Base-by-base conservation (phyloP, 2,797 vertebrate species). In the Cyclura pinguis region DNA sequence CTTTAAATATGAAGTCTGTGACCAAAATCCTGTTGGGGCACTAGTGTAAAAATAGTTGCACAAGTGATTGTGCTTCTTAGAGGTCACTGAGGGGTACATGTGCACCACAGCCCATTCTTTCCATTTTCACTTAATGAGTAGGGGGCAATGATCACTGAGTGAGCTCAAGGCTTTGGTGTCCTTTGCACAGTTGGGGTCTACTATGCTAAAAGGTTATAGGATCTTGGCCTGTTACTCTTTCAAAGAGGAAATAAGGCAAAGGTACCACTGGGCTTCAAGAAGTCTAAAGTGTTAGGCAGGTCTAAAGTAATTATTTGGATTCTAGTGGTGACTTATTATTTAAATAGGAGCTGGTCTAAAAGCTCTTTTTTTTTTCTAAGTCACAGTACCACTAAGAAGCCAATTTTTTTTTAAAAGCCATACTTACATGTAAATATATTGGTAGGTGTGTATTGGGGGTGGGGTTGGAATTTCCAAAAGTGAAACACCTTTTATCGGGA, bases 291-390 rank as follows among this genome's bases (percentile, higher is more conserved):
- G 94, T 96, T 95, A 62, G 55, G 93, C 80, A 92, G 69, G 8
- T 12, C n/a, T 57, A 57, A 59, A 10, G 32, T 24, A 24, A 9
- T 9, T 85, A 10, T 38, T 86, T 57, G 69, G 10, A 42, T 62
- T 38, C 57, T 6, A 50, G 42, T 27, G 13, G 10, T 32, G 80
- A 85, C 62, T 89, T 69, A 5, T 88, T 59, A 50, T 77, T 81
- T 91, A 14, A 24, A 90, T 95, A 93, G 89, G 55, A 87, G 84
- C 89, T 96, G 88, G 22, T 69, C 62, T 73, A 92, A 84, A 90
- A 91, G 85, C 81, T 84, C 87, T 32, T 77, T 91, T 91, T 91
- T 94, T 80, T 89, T 72, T 57, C 88, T 90, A 77, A 77, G 72
- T n/a, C 8, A 16, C n/a, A 80, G 47, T 50, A 32, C 42, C 24